Percentiles rank a stretch among this genome's conserved stretches.
Evolutionary conservation across 2,113 vertebrate species (phyloP).

Genomic region (Microcebus ravelobensis): DNA sequence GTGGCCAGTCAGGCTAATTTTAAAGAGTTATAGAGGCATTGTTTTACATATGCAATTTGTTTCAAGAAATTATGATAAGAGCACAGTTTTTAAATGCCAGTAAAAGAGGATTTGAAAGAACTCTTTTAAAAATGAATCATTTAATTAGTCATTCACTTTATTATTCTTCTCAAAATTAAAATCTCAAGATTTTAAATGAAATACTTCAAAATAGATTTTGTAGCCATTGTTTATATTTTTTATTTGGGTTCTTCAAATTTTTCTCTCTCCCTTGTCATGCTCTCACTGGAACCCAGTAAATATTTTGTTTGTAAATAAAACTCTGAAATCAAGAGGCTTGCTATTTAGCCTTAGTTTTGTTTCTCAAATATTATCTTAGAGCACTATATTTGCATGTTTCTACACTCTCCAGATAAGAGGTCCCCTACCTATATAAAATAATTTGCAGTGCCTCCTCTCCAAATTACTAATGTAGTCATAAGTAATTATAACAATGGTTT

Average conservation of each 20-base stretch:
- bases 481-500: not conserved
- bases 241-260: not conserved
- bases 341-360: not conserved
- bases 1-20: slow-evolving; percentile 10
- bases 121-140: not conserved
- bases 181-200: not conserved
- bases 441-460: not conserved
- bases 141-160: slow-evolving; percentile 10
- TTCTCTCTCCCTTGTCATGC: not conserved
- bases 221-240: not conserved
- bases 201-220: slow-evolving; percentile 16
- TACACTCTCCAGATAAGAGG: not conserved
- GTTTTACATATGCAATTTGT: slow-evolving; percentile 47
- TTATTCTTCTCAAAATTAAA: not conserved
- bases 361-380: not conserved
- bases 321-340: not conserved
- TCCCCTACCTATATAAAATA: not conserved
- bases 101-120: not conserved
- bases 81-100: not conserved
- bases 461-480: not conserved
- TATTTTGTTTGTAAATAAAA: slow-evolving; percentile 33
- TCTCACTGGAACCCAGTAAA: not conserved
- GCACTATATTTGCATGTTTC: not conserved
- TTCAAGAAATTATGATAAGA: slow-evolving; percentile 32
- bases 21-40: slow-evolving; percentile 3